A percentile compares a stretch with the other conserved stretches of the same genome.
phyloP scores from a whole-genome alignment of 2,797 vertebrate species.

The Acanthis flammea region DNA sequence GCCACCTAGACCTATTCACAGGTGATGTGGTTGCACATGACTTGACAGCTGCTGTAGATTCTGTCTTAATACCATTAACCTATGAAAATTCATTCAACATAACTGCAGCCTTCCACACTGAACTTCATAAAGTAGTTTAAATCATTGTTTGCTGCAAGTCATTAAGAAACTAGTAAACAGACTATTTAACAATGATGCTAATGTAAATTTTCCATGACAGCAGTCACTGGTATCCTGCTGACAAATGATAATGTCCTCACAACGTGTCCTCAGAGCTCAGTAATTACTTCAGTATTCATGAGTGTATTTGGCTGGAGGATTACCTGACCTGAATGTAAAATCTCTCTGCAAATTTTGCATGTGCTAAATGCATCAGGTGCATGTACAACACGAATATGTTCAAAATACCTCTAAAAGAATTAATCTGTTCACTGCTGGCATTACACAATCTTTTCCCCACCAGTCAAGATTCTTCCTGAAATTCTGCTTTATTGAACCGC shows the following conservation, averaged over 20 bases:
- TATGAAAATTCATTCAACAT: constrained; percentile 6
- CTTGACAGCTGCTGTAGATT: constrained; percentile 23
- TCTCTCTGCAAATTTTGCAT: not conserved
- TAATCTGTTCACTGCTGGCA: not conserved
- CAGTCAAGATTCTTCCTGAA: not conserved
- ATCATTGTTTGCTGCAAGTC: constrained; percentile 62
- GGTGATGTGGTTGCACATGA: not conserved
- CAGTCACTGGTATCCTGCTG: constrained; percentile 49
- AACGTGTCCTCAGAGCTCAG: constrained; percentile 36
- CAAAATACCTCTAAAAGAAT: constrained; percentile 4
- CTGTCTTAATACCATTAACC: constrained; percentile 30
- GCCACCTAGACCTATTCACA: not conserved
- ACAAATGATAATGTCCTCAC: constrained; percentile 59
- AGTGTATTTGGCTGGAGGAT: constrained; percentile 32
- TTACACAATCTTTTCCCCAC: not conserved
- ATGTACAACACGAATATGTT: not conserved
- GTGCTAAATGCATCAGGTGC: not conserved
- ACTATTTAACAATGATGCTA: constrained; percentile 57
- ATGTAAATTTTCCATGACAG: constrained; percentile 69
- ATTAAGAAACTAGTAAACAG: constrained; percentile 67
- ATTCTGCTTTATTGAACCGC: not conserved
- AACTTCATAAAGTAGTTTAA: constrained; percentile 53
- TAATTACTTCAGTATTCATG: constrained; percentile 61
- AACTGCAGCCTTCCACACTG: not conserved
- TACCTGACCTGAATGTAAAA: constrained; percentile 59